Conservation (phyloP, 1,140 invertebrate genomes). For the Diuraphis noxia region DNA sequence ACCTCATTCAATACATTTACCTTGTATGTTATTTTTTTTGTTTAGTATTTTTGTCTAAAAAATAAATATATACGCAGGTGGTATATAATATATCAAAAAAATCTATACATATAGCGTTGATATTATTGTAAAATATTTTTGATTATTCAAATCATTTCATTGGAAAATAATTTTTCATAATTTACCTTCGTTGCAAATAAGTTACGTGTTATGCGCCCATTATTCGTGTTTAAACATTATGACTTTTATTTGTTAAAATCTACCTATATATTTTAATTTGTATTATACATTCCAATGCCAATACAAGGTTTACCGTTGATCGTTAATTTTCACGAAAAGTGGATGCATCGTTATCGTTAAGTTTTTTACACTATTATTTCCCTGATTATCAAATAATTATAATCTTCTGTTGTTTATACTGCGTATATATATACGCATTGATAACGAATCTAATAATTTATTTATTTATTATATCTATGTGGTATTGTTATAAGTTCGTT, state of each 20-base stretch:
- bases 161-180: not conserved
- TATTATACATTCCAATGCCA: slow-evolving; percentile 18
- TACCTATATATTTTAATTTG: not conserved
- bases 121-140: not conserved
- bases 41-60: not conserved
- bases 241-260: not conserved
- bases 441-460: not conserved
- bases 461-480: not conserved
- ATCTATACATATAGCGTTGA: not conserved
- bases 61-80: not conserved
- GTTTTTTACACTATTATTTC: not conserved
- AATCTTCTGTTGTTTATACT: not conserved
- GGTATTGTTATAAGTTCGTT: not conserved
- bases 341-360: not conserved
- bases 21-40: not conserved
- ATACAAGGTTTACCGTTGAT: not conserved
- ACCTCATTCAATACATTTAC: not conserved
- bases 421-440: not conserved
- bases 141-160: not conserved
- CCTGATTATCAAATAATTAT: not conserved
- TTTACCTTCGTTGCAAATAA: not conserved
- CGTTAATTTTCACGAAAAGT: not conserved
- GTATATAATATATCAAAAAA: not conserved
- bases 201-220: not conserved
- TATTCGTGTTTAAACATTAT: not conserved